These are phyloP conservation scores for Xenopus laevis DNA, from an alignment of 2,113 vertebrate genomes.

Conservation along the genomic window DNA sequence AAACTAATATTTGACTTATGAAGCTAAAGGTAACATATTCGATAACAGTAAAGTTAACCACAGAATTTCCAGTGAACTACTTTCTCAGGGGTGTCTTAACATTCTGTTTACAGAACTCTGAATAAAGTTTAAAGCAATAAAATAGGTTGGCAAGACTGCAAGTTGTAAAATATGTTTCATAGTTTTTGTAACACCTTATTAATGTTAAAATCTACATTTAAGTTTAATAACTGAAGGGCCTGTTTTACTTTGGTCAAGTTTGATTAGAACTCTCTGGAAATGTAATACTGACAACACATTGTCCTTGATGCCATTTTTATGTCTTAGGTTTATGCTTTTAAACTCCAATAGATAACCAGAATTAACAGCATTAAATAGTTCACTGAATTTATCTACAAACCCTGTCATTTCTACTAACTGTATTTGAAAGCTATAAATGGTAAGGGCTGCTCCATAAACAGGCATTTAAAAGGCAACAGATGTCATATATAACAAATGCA, in stretches of 20 bases:
- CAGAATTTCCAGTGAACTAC: conserved; percentile 49
- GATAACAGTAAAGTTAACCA: conserved; percentile 52
- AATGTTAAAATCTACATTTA: conserved; percentile 56
- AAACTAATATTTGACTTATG: conserved; percentile 28
- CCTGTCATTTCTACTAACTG: background rate
- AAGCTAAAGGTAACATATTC: conserved; percentile 47
- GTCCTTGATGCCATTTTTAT: conserved; percentile 4
- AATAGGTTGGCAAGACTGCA: conserved; percentile 46
- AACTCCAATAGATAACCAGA: conserved; percentile 9
- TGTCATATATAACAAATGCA: conserved; percentile 1
- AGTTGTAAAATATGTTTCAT: conserved; percentile 54
- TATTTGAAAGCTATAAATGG: background rate
- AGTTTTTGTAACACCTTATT: conserved; percentile 62
- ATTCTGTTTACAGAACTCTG: conserved; percentile 43
- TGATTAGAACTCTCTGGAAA: conserved; percentile 40
- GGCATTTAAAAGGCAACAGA: background rate
- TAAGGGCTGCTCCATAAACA: background rate
- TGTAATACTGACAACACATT: background rate
- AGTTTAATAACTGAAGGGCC: conserved; percentile 42
- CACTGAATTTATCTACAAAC: conserved; percentile 15
- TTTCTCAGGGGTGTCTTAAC: conserved; percentile 54
- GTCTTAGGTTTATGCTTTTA: background rate
- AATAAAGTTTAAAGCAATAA: conserved; percentile 39
- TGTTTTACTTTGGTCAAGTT: conserved; percentile 40
- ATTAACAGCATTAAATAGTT: conserved; percentile 19